These are phyloP conservation scores for Gymnarchus niloticus DNA, from an alignment of 2,113 vertebrate species.

Conservation along the genomic window DNA sequence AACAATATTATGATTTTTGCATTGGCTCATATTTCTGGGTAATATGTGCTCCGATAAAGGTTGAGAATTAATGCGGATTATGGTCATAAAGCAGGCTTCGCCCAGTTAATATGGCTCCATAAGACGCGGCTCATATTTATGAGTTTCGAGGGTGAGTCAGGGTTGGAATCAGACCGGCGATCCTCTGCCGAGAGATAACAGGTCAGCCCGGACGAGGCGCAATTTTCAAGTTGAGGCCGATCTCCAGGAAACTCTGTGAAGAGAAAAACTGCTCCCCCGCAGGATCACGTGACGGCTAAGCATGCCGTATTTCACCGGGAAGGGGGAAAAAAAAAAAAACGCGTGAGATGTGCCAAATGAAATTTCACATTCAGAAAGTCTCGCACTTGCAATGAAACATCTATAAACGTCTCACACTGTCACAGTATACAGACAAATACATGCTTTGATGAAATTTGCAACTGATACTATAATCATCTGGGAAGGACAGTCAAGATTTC, in stretches of 20 bases:
- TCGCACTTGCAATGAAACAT: not conserved
- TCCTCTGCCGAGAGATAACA: not conserved
- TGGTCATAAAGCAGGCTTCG: slow-evolving; percentile 25
- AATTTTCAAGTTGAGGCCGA: not conserved
- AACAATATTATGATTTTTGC: slow-evolving; percentile 36
- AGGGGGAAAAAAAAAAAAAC: not conserved
- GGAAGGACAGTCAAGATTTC: not conserved
- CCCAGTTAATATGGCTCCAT: slow-evolving; percentile 28
- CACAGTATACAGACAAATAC: not conserved
- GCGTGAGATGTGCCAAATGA: not conserved
- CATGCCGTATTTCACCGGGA: not conserved
- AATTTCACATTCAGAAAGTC: not conserved
- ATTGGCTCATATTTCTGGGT: slow-evolving; percentile 30
- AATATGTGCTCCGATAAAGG: slow-evolving; percentile 27
- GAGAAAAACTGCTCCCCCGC: not conserved
- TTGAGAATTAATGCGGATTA: slow-evolving; percentile 39
- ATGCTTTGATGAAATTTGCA: no score
- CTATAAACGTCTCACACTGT: not conserved
- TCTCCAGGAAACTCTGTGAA: not conserved
- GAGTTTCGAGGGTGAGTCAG: slow-evolving; percentile 9
- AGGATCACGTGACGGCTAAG: not conserved
- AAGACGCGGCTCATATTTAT: slow-evolving; percentile 25
- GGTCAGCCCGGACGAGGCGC: not conserved
- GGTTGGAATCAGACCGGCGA: not conserved
- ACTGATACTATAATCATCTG: not conserved